Evolutionary conservation across 2,888 invertebrate genomes (phyloP).

Genomic region (Hirtodrosophila cameraria): DNA sequence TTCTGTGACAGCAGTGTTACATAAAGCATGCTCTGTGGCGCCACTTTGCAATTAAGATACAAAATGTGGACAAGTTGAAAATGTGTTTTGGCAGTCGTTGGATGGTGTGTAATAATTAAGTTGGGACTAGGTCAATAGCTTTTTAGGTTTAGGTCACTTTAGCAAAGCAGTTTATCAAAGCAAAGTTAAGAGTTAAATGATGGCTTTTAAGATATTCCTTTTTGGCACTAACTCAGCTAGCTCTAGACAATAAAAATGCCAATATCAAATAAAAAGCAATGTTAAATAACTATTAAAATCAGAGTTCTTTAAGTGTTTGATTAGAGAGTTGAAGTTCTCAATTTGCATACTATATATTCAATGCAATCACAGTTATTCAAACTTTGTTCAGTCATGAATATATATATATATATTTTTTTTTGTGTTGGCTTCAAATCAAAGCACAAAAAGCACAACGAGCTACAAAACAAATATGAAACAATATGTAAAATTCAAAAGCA

Average conservation of each 20-base stretch:
- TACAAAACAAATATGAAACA: slow-evolving; percentile 40
- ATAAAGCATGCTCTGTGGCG: slow-evolving; percentile 51
- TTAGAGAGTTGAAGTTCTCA: too few relatives aligned
- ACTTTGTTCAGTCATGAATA: slow-evolving; percentile 44
- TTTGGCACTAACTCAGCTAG: background rate
- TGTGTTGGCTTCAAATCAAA: slow-evolving; percentile 45
- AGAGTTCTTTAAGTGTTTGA: too few relatives aligned
- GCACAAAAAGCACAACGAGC: slow-evolving; percentile 12
- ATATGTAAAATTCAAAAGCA: slow-evolving; percentile 14
- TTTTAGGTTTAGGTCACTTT: slow-evolving; percentile 15
- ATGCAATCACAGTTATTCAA: slow-evolving; percentile 12
- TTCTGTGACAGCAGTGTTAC: slow-evolving; percentile 12
- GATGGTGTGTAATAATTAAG: background rate
- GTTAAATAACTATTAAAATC: too few relatives aligned
- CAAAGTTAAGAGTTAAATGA: background rate
- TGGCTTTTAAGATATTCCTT: slow-evolving; percentile 9
- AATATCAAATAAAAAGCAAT: too few relatives aligned
- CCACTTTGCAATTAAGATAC: slow-evolving; percentile 67
- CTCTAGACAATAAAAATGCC: slow-evolving; percentile 25
- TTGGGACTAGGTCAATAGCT: slow-evolving; percentile 25
- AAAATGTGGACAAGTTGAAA: slow-evolving; percentile 44
- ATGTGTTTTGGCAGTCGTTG: background rate
- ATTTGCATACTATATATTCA: background rate
- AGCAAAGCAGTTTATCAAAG: too few relatives aligned
- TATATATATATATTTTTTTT: background rate